Percentiles rank a stretch among this genome's conserved stretches.
phyloP scores from a whole-genome alignment of 1,140 invertebrate species.

The Aphaenogaster ashmeadi region DNA sequence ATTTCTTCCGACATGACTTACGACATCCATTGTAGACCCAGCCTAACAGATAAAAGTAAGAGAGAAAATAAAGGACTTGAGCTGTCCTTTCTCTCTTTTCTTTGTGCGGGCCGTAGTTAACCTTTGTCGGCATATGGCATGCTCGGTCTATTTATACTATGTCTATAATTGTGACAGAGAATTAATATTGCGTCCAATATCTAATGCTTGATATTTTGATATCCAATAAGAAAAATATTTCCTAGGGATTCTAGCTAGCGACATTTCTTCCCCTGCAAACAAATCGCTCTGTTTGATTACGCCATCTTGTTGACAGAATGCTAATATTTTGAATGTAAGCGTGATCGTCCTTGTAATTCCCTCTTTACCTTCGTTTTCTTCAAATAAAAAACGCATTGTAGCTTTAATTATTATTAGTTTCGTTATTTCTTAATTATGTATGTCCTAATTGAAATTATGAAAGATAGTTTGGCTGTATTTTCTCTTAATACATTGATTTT shows the following conservation, averaged over 20 bases:
- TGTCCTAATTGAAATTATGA: neutral
- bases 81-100: too few species aligned
- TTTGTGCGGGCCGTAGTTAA: too few species aligned
- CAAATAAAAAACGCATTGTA: neutral
- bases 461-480: too few species aligned
- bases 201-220: neutral
- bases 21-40: too few species aligned
- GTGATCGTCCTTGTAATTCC: neutral
- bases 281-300: neutral
- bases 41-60: too few species aligned
- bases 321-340: neutral
- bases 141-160: too few species aligned
- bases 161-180: neutral
- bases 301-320: slow-evolving; percentile 11
- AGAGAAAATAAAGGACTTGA: too few species aligned
- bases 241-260: neutral
- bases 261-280: neutral
- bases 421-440: neutral
- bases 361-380: slow-evolving; percentile 1
- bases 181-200: neutral
- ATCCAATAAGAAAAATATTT: neutral
- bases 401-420: neutral
- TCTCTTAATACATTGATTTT: too few species aligned
- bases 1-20: too few species aligned
- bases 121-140: too few species aligned